A percentile compares a stretch with the other conserved stretches of the same genome.
These are phyloP conservation scores for Toxostoma redivivum DNA, from an alignment of 2,113 vertebrate genomes.

Conservation along the genomic window DNA sequence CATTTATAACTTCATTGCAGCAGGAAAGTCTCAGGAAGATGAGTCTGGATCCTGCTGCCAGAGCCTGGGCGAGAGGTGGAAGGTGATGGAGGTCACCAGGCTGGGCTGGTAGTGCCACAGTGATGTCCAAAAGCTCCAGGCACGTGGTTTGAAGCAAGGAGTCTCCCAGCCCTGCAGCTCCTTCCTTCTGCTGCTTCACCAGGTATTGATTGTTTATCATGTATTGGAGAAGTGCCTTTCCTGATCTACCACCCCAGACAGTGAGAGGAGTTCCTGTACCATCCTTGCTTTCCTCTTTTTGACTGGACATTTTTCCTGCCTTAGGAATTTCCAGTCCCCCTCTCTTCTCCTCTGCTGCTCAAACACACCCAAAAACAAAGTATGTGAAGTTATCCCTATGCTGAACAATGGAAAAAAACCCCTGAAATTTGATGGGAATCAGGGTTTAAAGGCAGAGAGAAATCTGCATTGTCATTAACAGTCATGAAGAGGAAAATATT, in stretches of 20 bases:
- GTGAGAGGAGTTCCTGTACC: not conserved
- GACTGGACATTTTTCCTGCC: not conserved
- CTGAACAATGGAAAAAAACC: not conserved
- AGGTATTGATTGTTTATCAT: not conserved
- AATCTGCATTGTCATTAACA: not conserved
- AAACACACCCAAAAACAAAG: not conserved
- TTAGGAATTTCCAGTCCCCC: not conserved
- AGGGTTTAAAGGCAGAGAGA: not conserved
- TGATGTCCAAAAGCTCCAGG: not conserved
- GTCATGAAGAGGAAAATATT: not conserved
- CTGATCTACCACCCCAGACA: accelerated
- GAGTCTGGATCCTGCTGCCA: not conserved
- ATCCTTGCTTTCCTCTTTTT: accelerated
- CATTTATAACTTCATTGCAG: not conserved
- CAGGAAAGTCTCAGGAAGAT: not conserved
- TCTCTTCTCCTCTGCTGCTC: not conserved
- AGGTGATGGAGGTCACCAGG: not conserved
- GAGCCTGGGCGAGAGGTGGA: accelerated
- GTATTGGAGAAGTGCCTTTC: not conserved
- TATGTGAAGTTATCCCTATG: not conserved
- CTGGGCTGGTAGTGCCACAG: not conserved
- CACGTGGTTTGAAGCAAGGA: accelerated
- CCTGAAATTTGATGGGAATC: accelerated
- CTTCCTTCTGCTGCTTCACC: not conserved
- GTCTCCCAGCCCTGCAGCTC: not conserved